Evolutionary conservation across 2,797 vertebrate genomes (phyloP).

Genomic region (Falco columbarius): DNA sequence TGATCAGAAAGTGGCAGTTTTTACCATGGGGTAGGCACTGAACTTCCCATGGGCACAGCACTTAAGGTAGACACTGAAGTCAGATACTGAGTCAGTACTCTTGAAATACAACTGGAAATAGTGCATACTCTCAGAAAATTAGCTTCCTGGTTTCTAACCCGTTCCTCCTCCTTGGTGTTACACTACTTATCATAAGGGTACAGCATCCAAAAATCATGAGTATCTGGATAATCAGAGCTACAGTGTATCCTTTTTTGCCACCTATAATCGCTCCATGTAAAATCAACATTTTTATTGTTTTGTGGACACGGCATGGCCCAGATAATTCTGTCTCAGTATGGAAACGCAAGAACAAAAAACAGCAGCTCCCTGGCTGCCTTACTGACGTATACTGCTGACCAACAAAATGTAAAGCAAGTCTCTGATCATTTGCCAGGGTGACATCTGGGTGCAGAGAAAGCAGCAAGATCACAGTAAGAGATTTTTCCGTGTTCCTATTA

Average conservation of each 20-base stretch:
- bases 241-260: not conserved
- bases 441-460: conserved; percentile 41
- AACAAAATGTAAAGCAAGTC: conserved; percentile 38
- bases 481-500: conserved; percentile 41
- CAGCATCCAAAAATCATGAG: not conserved
- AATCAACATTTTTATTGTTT: not conserved
- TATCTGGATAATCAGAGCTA: not conserved
- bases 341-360: not conserved
- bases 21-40: not conserved
- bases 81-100: not conserved
- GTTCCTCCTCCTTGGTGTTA: not conserved
- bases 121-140: not conserved
- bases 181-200: not conserved
- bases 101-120: not conserved
- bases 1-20: not conserved
- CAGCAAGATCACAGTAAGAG: conserved; percentile 1
- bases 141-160: not conserved
- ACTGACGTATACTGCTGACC: not conserved
- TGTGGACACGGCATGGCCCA: not conserved
- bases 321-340: not conserved
- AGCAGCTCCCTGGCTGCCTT: not conserved
- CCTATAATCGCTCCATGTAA: not conserved
- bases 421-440: conserved; percentile 44
- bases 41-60: not conserved
- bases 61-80: not conserved